phyloP scores from a whole-genome alignment of 2,888 invertebrate genomes.

The Lobophora halterata region DNA sequence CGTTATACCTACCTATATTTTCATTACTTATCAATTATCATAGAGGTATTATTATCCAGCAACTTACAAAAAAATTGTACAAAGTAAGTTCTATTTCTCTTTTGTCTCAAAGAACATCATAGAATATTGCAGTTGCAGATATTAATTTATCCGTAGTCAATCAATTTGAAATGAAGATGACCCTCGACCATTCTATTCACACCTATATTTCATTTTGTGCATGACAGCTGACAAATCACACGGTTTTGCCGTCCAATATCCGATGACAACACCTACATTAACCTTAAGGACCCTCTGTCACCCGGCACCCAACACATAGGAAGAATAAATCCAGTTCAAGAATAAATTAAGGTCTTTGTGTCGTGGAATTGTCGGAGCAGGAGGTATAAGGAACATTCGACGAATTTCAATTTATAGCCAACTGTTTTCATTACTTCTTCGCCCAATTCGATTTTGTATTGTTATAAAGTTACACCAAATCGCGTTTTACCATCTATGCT shows the following conservation, averaged over 20 bases:
- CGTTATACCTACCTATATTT: no score
- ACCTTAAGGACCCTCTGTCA: constrained; percentile 73
- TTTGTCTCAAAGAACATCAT: no score
- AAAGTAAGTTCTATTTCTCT: no score
- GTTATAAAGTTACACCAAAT: no score
- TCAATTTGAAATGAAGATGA: no score
- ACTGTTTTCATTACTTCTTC: constrained; percentile 25
- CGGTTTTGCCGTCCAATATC: constrained; percentile 67
- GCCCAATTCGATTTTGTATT: no score
- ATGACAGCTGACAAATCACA: constrained; percentile 68
- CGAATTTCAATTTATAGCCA: constrained; percentile 26
- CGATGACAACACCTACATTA: constrained; percentile 75
- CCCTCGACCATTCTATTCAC: constrained; percentile 32
- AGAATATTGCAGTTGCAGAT: no score
- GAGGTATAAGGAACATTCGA: constrained; percentile 43
- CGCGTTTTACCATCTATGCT: no score
- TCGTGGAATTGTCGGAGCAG: constrained; percentile 51
- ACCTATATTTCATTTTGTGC: constrained; percentile 61
- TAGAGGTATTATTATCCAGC: no score
- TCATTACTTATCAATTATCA: no score
- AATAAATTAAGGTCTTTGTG: constrained; percentile 77
- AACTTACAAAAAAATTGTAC: no score
- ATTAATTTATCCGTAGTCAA: no score
- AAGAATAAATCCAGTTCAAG: constrained; percentile 73
- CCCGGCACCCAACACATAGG: constrained; percentile 57